Evolutionary conservation across 2,888 invertebrate genomes (phyloP).

Genomic region (Caenorhabditis sulstoni): DNA sequence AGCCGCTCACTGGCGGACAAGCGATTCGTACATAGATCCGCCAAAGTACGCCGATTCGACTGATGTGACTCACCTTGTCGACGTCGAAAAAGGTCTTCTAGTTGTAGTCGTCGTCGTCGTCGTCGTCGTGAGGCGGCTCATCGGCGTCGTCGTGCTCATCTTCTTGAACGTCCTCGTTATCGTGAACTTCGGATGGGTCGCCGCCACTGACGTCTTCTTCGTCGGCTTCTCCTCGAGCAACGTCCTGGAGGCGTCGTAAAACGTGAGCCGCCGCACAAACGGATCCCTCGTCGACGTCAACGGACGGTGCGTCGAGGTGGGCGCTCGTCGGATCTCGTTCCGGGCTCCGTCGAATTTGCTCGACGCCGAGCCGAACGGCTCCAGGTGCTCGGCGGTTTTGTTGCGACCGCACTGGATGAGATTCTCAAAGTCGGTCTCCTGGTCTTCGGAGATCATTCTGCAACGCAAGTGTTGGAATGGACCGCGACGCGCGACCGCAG

Average conservation of each 20-base stretch:
- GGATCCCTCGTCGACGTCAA: slow-evolving; percentile 54
- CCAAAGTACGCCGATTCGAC: no score
- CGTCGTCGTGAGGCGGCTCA: neutral
- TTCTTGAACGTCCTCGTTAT: slow-evolving; percentile 48
- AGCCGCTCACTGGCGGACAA: no score
- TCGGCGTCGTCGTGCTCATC: slow-evolving; percentile 29
- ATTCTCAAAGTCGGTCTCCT: slow-evolving; percentile 56
- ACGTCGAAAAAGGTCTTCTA: no score
- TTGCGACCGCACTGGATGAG: slow-evolving; percentile 53
- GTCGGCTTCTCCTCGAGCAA: slow-evolving; percentile 35
- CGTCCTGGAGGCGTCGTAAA: slow-evolving; percentile 44
- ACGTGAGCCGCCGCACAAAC: slow-evolving; percentile 51
- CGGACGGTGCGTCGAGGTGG: slow-evolving; percentile 34
- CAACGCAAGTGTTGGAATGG: slow-evolving; percentile 2
- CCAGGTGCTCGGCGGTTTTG: slow-evolving; percentile 3
- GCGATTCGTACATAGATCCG: no score
- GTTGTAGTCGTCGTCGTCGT: neutral
- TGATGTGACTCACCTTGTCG: no score
- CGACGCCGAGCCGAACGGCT: slow-evolving; percentile 15
- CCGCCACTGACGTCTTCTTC: neutral
- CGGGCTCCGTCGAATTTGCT: slow-evolving; percentile 41
- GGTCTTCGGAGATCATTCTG: slow-evolving; percentile 45
- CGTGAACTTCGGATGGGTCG: slow-evolving; percentile 26
- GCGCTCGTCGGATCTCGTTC: slow-evolving; percentile 54
- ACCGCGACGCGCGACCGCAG: no score